Evolutionary conservation across 64 coral and sea anemone genomes (phyloP), one percentile per base, ranked within the genome.

Genomic region (Stichodactyla helianthus): DNA sequence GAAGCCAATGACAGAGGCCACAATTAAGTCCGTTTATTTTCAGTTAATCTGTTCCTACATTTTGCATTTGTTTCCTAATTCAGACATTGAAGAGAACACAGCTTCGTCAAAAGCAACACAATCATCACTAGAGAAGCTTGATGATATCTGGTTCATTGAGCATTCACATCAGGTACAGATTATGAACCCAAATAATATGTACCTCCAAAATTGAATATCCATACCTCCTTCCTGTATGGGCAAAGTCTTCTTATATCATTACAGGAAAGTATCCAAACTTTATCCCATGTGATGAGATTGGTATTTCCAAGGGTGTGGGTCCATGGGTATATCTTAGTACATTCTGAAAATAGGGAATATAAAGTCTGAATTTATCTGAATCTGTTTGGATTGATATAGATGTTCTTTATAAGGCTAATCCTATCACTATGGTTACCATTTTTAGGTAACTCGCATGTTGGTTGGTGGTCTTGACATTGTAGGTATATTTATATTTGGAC

Each of bases 401-500:
- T 65, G 6, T n/a, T 65, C 62, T 65, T 18, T 19, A 65, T n/a
- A 65, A 65, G 0, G 62, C 2, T 65, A 65, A n/a, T n/a, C 62
- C 19, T 60, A 60, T 52, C 61, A 6, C n/a, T 19, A 77, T 79
- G 19, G 27, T 59, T 88, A 79, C 35, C 53, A 26, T 79, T 59
- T 54, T 5, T 27, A 90, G 88, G 89, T 91, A 44, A 87, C 89
- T 22, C 82, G 89, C 56, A 91, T 91, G 89, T 44, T 91, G 85
- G 83, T 82, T 50, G 89, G 89, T 82, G 89, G 89, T 17, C 22
- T 87, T 11, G 89, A 86, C 53, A 57, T 91, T 25, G 27, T 91
- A 54, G 89, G 89, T 65, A 51, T 91, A 77, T 91, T 91, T 79
- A 84, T 85, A 58, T 91, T 91, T 91, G 89, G 89, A 15, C 84